Base-by-base conservation (phyloP, 1,140 invertebrate genomes). In the Rhysida immarginata region DNA sequence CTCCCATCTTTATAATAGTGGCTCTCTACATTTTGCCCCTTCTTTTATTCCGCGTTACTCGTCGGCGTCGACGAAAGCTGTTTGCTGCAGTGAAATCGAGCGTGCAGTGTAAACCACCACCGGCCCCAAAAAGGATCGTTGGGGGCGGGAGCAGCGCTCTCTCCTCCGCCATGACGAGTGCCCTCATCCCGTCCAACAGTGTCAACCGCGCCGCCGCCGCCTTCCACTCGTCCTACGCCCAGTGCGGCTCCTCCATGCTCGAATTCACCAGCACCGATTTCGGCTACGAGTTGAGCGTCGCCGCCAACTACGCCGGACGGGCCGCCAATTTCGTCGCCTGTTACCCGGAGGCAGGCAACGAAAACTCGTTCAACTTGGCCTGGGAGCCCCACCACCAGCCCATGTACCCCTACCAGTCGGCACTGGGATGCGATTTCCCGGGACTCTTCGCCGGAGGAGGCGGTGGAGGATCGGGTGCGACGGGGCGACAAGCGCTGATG, bases 211-310 rank as follows among this genome's bases (percentile, higher is more conserved):
- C 29, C 42, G 35, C 35, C 35, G 53, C 53, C 3, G 42, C 42
- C 29, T 24, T 53, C 35, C 27, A 53, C 43, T 26, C 49, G 3
- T 51, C 13, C 3, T 24, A 24, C 24, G 24, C 49, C 14, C 49
- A 51, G 24, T n/a, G 24, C 11, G 26, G 29, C 8, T 21, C 20
- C 3, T 54, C 54, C 5, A 55, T 55, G 54, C 29, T 49, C 5
- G 54, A 55, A 26, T 55, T 55, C 43, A 51, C 49, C 13, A 55
- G 54, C 43, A 49, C 42, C 41, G 54, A 55, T 55, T 55, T 55
- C 43, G 54, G 54, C 14, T 55, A 55, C 54, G 54, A 55, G 27
- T 25, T 55, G 13, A 55, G 54, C 43, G 54, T 55, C 8, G 44
- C 44, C 5, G 44, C 44, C 44, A 23, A 16, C 21, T 16, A 16